Percentiles rank a stretch among this genome's conserved stretches.
phyloP scores from a whole-genome alignment of 2,797 vertebrate genomes.

The Luscinia luscinia region DNA sequence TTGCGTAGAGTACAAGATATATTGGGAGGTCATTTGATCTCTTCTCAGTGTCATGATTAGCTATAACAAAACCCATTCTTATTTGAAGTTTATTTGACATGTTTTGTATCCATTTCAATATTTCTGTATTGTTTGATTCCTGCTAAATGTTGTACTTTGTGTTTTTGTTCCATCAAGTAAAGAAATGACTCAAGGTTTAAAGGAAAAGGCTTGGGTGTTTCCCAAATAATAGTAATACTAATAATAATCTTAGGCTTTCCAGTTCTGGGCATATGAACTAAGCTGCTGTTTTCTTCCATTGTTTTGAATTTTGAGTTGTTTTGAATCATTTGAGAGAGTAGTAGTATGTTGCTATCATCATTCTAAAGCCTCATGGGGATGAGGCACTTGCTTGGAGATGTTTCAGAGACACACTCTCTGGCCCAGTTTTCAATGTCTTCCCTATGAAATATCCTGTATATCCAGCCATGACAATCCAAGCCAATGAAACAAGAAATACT shows the following conservation, averaged over 20 bases:
- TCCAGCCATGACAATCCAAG: background rate
- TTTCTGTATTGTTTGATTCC: slow-evolving; percentile 49
- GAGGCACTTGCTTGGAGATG: background rate
- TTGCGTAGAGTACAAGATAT: background rate
- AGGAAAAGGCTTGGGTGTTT: slow-evolving; percentile 56
- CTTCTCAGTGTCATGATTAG: background rate
- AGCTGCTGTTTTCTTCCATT: slow-evolving; percentile 38
- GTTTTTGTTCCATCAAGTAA: slow-evolving; percentile 51
- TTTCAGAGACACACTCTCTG: background rate
- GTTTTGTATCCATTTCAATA: slow-evolving; percentile 15
- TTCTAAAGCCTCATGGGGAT: background rate
- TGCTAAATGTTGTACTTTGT: slow-evolving; percentile 44
- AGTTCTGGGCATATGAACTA: slow-evolving; percentile 12
- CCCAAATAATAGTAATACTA: slow-evolving; percentile 18
- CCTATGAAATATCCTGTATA: background rate
- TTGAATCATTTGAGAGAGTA: background rate
- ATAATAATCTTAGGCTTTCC: background rate
- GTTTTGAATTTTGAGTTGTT: background rate
- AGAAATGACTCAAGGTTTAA: slow-evolving; percentile 60
- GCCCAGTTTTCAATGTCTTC: background rate
- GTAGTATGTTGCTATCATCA: background rate
- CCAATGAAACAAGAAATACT: background rate
- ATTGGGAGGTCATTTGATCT: slow-evolving; percentile 39
- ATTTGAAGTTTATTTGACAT: slow-evolving; percentile 36
- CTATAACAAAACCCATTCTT: background rate